Conservation (phyloP, 2,888 invertebrate species). For the Atherix ibis region DNA sequence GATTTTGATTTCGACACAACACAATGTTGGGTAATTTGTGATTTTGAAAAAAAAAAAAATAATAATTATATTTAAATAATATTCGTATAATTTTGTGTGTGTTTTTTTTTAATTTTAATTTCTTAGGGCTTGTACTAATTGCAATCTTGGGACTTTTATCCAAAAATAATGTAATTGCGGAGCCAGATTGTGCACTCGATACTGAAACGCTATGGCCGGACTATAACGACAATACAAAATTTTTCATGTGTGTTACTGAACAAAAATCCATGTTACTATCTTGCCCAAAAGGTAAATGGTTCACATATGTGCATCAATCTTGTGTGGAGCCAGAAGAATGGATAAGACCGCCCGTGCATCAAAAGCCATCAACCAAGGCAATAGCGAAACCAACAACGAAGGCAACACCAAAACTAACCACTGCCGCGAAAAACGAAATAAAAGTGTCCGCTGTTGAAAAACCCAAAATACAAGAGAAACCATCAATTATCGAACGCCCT, state of each 20-base stretch:
- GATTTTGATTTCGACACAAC: no score
- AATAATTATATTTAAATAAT: no score
- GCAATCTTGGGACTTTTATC: no score
- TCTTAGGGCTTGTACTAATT: no score
- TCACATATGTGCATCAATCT: constrained; percentile 24
- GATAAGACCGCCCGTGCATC: constrained; percentile 7
- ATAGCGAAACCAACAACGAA: neutral
- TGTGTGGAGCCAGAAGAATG: constrained; percentile 14
- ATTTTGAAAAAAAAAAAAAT: no score
- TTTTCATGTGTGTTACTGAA: constrained; percentile 20
- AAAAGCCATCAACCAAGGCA: no score
- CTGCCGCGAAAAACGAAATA: constrained; percentile 1
- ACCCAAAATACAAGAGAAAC: constrained; percentile 5
- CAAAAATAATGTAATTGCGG: no score
- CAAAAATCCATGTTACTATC: constrained; percentile 16
- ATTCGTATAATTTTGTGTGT: no score
- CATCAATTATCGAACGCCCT: constrained; percentile 1
- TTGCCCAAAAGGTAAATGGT: constrained; percentile 23
- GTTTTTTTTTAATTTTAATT: no score
- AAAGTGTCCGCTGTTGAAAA: constrained; percentile 4
- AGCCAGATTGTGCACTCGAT: no score
- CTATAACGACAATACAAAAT: constrained; percentile 23
- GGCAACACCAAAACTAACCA: neutral
- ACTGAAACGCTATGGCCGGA: constrained; percentile 28
- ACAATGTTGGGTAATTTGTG: no score